Evolutionary conservation across 2,888 invertebrate species (phyloP), one percentile per base, ranked within the genome.

Genomic region (Agrenia bidenticulata): DNA sequence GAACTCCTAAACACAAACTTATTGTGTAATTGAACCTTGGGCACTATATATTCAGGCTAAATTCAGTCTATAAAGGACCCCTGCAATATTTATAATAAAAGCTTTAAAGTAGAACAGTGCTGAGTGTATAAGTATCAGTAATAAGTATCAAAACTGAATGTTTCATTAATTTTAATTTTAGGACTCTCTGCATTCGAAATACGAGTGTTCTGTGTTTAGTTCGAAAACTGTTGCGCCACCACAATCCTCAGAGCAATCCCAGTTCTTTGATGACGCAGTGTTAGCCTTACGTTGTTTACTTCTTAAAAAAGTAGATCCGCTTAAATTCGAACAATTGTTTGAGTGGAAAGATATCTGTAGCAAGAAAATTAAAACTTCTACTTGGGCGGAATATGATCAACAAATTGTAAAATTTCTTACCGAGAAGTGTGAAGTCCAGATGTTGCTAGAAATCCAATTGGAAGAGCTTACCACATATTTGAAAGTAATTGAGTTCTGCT

Each of bases 181-280:
- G 64, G 56, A 61, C 24, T 62, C 63, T 19, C 61, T 58, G n/a
- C 67, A 67, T 37, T 17, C 64, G 2, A 41, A 61, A 13, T 67
- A 54, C 27, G 67, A 67, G 50, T 67, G 67, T 39, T 15, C 24
- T 32, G 49, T 67, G 1, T 67, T 67, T 27, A 13, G 7, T 5
- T 42, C 61, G 7, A 45, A 64, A 13, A 53, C 51, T 39, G 32
- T 61, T 1, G 23, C 23, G 15, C 67, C 67, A 2, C 67, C 67
- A 9, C 1, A 19, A 24, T 4, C 24, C 2, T n/a, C 19, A 15
- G 53, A 57, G n/a, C 55, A 60, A 9, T 13, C 37, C 4, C 24
- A 61, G 23, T 66, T 39, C 37, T 60, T 60, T 27, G 60, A 64
- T 26, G 64, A 67, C 21, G 21, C 37, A 2, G 26, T 67, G 4